A percentile compares a stretch with the other conserved stretches of the same genome.
Evolutionary conservation across 1,140 invertebrate species (phyloP).

Genomic region (Anagrus nilaparvatae): DNA sequence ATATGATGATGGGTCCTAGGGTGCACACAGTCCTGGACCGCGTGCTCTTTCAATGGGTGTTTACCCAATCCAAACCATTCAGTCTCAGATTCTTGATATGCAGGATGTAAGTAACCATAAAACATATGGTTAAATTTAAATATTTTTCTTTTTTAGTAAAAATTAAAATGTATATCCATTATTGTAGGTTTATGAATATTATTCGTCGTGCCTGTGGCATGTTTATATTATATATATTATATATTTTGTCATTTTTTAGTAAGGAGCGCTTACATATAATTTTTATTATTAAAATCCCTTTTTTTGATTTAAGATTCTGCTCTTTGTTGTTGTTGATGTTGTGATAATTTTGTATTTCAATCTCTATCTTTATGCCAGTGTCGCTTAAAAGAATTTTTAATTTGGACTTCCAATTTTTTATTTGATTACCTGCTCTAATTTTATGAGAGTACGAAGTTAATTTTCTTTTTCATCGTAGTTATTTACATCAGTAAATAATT

Average conservation of each 20-base stretch:
- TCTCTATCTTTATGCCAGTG: background rate
- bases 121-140: background rate
- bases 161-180: background rate
- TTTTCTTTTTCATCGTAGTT: too few species aligned
- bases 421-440: background rate
- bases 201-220: conserved; percentile 10
- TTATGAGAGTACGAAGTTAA: too few species aligned
- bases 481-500: too few species aligned
- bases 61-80: conserved; percentile 76
- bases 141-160: background rate
- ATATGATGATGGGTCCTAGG: conserved; percentile 49
- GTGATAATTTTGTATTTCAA: too few species aligned
- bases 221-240: too few species aligned
- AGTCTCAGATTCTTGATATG: conserved; percentile 71
- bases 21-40: conserved; percentile 77
- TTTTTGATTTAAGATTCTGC: too few species aligned
- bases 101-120: conserved; percentile 69
- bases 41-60: conserved; percentile 76
- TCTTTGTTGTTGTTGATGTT: too few species aligned
- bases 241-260: too few species aligned
- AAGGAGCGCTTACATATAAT: too few species aligned
- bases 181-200: too few species aligned
- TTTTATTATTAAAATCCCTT: too few species aligned
- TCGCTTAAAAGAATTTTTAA: too few species aligned
- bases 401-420: background rate